Evolutionary conservation across 2,113 vertebrate genomes (phyloP), one percentile per base, ranked within the genome.

Genomic region (Grammomys surdaster): DNA sequence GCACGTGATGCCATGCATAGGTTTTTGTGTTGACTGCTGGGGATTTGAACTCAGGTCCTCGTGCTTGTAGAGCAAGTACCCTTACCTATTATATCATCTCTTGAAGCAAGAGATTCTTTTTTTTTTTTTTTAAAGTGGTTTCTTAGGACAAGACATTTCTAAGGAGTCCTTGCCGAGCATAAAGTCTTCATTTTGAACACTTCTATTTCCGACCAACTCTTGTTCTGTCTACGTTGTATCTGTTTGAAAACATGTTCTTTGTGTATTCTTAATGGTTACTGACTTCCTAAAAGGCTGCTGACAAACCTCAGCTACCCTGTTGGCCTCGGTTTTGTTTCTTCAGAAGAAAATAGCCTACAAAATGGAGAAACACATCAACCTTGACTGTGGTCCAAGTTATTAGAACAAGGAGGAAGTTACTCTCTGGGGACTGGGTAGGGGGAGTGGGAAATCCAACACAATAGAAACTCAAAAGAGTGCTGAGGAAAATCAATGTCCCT

Each of bases 241-340:
- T 97, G 78, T 84, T 73, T 89, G 60, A 89, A 95, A 90, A 54
- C 58, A 67, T 87, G 78, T 91, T 88, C 81, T 69, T 6, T 87
- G 76, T 67, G 51, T 77, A 22, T 85, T 89, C 89, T 76, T 88
- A 69, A 84, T 8, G 88, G 67, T 48, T 86, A 67, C 88, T 88
- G 86, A 87, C 87, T 96, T 95, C 86, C 60, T 76, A 94, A 95
- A 94, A 95, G 46, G 31, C 43, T 81, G 43, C 70, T 81, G 96
- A 97, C 96, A 96, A 97, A 94, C 92, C 94, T 56, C 84, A 31
- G 96, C 96, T 96, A 95, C 92, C 97, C 96, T 95, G 97, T 97
- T 98, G 98, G 98, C 98, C 98, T 97, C 97, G 99, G 98, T 99
- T 99, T 98, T 99, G 99, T 99, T 98, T 99, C 98, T 98, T 98